Conservation (phyloP, 64 coral and sea anemone genomes). For the Trachythela sp. region DNA sequence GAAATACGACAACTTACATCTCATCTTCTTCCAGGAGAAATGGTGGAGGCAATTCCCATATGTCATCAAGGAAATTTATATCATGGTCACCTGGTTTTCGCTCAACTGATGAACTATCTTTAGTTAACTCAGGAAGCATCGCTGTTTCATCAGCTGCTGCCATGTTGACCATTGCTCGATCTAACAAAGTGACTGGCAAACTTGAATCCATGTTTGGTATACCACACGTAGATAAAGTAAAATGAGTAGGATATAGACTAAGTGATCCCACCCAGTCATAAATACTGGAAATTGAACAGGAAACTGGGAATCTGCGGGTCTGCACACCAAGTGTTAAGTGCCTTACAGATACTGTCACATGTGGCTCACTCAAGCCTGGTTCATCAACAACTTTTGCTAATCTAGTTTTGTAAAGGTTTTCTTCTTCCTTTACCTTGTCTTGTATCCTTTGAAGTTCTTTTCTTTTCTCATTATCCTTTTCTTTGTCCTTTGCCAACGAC, state of each 20-base stretch:
- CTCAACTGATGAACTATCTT: not conserved
- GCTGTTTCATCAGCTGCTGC: too few species aligned
- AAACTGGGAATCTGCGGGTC: not conserved
- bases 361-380: not conserved
- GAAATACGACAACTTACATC: not conserved
- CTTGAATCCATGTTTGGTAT: not conserved
- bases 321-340: not conserved
- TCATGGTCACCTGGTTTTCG: not conserved
- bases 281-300: not conserved
- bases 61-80: not conserved
- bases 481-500: not conserved
- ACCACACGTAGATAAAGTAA: not conserved
- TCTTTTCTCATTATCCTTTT: not conserved
- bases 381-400: not conserved
- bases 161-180: not conserved
- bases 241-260: not conserved
- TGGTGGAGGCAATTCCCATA: not conserved
- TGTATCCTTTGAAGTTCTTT: not conserved
- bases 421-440: not conserved
- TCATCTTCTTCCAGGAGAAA: not conserved
- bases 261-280: conserved; percentile 10
- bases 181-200: not conserved
- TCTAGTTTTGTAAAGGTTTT: not conserved
- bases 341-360: not conserved
- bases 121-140: not conserved